Evolutionary conservation across 2,113 vertebrate species (phyloP).

Genomic region (Callipepla squamata): DNA sequence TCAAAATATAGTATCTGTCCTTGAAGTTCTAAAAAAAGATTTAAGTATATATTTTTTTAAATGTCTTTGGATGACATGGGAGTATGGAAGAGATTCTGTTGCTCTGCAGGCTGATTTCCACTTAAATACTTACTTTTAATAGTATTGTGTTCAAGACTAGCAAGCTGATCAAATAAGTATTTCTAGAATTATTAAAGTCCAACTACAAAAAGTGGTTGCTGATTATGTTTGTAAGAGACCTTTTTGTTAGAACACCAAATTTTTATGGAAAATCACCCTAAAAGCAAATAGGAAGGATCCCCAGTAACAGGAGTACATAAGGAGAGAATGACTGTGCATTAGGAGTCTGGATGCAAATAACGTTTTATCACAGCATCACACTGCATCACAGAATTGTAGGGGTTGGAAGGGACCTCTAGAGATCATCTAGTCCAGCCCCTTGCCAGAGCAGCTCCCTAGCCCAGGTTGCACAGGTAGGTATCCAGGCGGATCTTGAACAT

Average conservation of each 20-base stretch:
- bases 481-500: no score
- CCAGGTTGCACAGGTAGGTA: no score
- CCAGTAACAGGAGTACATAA: accelerated
- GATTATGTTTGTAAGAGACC: background rate
- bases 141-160: background rate
- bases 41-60: background rate
- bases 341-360: background rate
- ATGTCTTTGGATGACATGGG: background rate
- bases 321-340: background rate
- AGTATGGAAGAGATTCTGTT: background rate
- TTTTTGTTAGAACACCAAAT: background rate
- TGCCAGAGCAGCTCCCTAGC: no score
- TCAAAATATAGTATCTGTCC: background rate
- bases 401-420: no score
- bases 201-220: background rate
- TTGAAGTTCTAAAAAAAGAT: background rate
- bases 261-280: background rate
- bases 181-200: background rate
- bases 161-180: background rate
- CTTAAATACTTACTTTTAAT: background rate
- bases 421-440: no score
- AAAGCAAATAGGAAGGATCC: background rate
- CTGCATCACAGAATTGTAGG: no score
- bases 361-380: background rate
- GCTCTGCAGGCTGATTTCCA: background rate